Evolutionary conservation across 2,113 vertebrate species (phyloP), one percentile per base, ranked within the genome.

Genomic region (Bufo gargarizans): DNA sequence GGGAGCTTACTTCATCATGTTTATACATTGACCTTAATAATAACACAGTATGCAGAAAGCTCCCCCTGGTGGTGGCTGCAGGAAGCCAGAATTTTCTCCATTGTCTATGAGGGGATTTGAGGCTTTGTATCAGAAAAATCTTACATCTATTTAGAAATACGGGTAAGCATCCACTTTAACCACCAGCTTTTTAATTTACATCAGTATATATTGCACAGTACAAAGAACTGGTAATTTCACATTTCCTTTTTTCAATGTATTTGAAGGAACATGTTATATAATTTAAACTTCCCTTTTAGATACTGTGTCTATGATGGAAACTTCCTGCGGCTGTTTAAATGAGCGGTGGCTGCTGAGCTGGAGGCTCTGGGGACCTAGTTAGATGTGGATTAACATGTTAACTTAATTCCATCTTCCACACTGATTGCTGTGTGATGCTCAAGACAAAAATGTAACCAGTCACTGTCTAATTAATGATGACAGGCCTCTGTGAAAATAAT

Each of bases 371-470:
- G 84, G 84, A 86, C 45, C 84, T 77, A 53, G 85, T 86, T 86
- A 86, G 55, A 61, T 86, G 76, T 49, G 69, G 84, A 86, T 86
- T 86, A 72, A 84, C 22, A 58, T 56, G 71, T 76, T 33, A 85
- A 85, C 14, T 72, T 56, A 76, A 78, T 86, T 86, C 77, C 50
- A 10, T 17, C 74, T 78, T 86, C 45, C 58, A 33, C 74, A 16
- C 12, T 63, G 58, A 86, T 86, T 50, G 85, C 33, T 58, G 56
- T 43, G 72, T 19, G 33, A 85, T 59, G 53, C 84, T 76, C n/a
- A 72, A 76, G 84, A 85, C 79, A 85, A 86, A 20, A 53, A 63
- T 78, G 45, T 86, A 77, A 86, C 74, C 74, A 65, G 85, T 50
- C 59, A 59, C 17, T 33, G 72, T 14, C 85, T 86, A 77, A 86